Evolutionary conservation across 1,140 invertebrate genomes (phyloP).

Genomic region (Pentalonia nigronervosa): DNA sequence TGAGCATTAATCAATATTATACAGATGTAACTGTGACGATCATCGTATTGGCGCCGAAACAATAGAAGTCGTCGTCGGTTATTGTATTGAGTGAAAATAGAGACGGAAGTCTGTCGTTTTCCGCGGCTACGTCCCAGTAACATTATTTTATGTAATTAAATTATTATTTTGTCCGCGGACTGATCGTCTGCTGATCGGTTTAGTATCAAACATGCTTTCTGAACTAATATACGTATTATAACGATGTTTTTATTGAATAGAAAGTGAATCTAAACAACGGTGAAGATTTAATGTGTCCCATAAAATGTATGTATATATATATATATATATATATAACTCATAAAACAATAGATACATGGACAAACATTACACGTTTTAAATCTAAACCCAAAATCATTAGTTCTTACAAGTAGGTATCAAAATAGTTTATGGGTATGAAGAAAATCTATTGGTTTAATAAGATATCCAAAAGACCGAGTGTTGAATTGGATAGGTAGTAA

Average conservation of each 20-base stretch:
- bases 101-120: neutral
- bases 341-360: neutral
- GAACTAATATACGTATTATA: constrained; percentile 18
- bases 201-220: neutral
- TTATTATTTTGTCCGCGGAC: neutral
- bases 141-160: neutral
- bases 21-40: neutral
- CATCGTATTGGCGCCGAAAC: neutral
- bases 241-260: constrained; percentile 17
- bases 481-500: neutral
- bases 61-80: neutral
- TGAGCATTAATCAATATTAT: neutral
- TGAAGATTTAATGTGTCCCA: neutral
- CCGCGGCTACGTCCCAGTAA: neutral
- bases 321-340: neutral
- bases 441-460: neutral
- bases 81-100: neutral
- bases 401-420: neutral
- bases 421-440: neutral
- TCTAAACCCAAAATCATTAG: neutral
- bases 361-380: neutral
- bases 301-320: neutral
- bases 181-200: neutral
- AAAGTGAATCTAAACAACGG: constrained; percentile 26
- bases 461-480: neutral